Evolutionary conservation across 2,888 invertebrate genomes (phyloP).

Genomic region (Xanthostigma xanthostigma): DNA sequence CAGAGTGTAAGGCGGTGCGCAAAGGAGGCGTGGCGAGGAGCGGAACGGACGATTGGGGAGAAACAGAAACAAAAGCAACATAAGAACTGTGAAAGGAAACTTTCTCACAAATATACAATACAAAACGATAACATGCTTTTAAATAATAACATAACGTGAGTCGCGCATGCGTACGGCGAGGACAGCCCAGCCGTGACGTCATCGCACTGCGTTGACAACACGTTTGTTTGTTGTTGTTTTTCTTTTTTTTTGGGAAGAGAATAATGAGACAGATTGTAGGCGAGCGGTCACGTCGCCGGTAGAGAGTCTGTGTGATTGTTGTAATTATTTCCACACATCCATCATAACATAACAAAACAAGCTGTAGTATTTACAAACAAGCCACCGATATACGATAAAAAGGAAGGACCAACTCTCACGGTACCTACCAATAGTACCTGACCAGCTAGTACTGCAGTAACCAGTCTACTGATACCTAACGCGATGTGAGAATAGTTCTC

Average conservation of each 20-base stretch:
- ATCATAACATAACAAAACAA: constrained; percentile 30
- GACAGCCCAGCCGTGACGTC: constrained; percentile 11
- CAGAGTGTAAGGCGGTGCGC: constrained; percentile 8
- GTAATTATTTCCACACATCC: constrained; percentile 11
- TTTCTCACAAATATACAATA: constrained; percentile 51
- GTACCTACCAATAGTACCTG: constrained; percentile 10
- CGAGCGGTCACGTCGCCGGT: too few relatives aligned
- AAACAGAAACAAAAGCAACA: constrained; percentile 53
- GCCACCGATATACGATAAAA: too few relatives aligned
- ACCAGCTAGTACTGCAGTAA: constrained; percentile 22
- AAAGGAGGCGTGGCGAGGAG: constrained; percentile 13
- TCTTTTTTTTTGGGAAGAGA: constrained; percentile 8
- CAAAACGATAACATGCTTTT: constrained; percentile 45
- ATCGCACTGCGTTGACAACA: constrained; percentile 17
- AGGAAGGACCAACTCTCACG: constrained; percentile 28
- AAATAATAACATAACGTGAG: too few relatives aligned
- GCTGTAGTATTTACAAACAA: constrained; percentile 43
- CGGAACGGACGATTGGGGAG: constrained; percentile 27
- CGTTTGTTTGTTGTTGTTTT: constrained; percentile 15
- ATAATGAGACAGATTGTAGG: constrained; percentile 10
- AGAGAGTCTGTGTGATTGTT: too few relatives aligned
- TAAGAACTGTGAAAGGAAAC: constrained; percentile 82
- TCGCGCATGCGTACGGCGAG: constrained; percentile 18
- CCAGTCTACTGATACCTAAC: constrained; percentile 15
- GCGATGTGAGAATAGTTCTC: constrained; percentile 51